Evolutionary conservation across 2,113 vertebrate genomes (phyloP).

Genomic region (Crotophaga sulcirostris): DNA sequence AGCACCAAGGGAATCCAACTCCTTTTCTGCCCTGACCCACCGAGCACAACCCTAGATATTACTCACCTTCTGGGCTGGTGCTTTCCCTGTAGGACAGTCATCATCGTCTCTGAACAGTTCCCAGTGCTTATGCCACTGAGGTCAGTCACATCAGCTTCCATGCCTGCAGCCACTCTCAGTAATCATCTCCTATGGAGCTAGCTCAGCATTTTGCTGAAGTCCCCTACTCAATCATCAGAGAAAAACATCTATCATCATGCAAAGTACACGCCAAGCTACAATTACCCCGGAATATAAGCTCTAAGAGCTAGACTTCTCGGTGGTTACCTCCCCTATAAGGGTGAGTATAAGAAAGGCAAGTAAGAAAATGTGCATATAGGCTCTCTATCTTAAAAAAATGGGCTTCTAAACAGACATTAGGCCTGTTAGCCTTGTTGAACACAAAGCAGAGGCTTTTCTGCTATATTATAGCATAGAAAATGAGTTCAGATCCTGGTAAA

Average conservation of each 20-base stretch:
- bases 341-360: background rate
- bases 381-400: background rate
- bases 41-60: background rate
- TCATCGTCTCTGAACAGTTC: background rate
- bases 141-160: background rate
- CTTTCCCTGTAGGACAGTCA: background rate
- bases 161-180: background rate
- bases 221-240: accelerated
- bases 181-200: background rate
- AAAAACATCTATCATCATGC: background rate
- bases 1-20: background rate
- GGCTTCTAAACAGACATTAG: background rate
- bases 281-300: background rate
- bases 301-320: background rate
- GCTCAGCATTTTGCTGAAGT: background rate
- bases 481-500: background rate
- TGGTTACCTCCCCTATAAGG: background rate
- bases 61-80: background rate
- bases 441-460: background rate
- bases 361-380: background rate
- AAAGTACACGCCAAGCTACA: accelerated
- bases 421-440: background rate
- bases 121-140: background rate
- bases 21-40: background rate
- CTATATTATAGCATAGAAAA: accelerated